Evolutionary conservation across 2,797 vertebrate species (phyloP), one percentile per base, ranked within the genome.

Genomic region (Lacerta agilis): DNA sequence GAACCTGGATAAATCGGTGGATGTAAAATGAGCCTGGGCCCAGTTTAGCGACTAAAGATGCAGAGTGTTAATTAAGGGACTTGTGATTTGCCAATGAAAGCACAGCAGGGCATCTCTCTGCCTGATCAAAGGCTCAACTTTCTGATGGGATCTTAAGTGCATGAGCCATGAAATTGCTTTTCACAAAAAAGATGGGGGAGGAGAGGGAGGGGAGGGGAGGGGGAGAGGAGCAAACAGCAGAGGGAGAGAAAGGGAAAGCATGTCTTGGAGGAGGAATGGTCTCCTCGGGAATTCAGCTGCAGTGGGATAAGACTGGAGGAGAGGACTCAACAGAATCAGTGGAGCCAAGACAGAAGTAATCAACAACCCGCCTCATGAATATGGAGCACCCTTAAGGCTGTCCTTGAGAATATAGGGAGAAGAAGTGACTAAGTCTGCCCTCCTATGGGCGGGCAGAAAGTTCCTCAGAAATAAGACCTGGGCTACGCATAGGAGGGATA

Each of bases 131-230:
- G 93, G 89, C 94, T 95, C 83, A 38, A 94, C 95, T 96, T 97
- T 96, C 95, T 97, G 95, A 97, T 97, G 97, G 96, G 96, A 97
- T 97, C 96, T 97, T 96, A 95, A 97, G 96, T 92, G 96, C 97
- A 97, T 89, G 94, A 97, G 96, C 96, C 97, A 97, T 97, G 97
- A 97, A 97, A 97, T 97, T 97, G 96, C 96, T 97, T 97, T 96
- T 90, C 88, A 91, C 93, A 89, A 91, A 88, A 91, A 93, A 93
- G 61, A 4, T 55, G 49, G 49, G 49, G 87, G 90, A 94, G 66
- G 79, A 84, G 92, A 88, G 93, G 84, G 77, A 83, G 93, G 88
- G 84, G 77, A 83, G 92, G 88, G 92, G 90, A 0, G 0, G 87
- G 85, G 88, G 29, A 69, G 90, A 61, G 90, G 71, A 85, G 89